Percentiles rank a stretch among this genome's conserved stretches.
phyloP scores from a whole-genome alignment of 2,113 vertebrate genomes.

The Canis aureus region DNA sequence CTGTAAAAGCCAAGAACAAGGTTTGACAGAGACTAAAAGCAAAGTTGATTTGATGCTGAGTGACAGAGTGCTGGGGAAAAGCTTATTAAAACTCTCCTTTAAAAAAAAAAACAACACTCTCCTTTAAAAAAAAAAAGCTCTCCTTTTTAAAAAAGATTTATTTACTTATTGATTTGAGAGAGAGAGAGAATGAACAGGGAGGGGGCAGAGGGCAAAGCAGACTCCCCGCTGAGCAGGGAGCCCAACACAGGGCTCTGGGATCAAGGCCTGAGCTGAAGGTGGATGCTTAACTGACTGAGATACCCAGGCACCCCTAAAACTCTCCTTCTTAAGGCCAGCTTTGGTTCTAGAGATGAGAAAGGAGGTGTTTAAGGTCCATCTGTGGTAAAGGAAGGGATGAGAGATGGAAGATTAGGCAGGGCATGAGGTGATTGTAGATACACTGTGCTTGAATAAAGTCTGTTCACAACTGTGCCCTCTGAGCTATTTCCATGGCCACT shows the following conservation, averaged over 20 bases:
- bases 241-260: no score
- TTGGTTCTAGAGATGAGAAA: not conserved
- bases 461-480: not conserved
- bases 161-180: no score
- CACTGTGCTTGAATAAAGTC: not conserved
- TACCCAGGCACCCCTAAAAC: no score
- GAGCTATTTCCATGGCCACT: fast-evolving
- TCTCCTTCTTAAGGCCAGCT: not conserved
- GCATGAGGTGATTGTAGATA: fast-evolving
- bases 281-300: no score
- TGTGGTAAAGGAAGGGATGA: not conserved
- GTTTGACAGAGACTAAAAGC: not conserved
- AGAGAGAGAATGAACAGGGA: no score
- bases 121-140: no score
- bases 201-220: no score
- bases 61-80: not conserved
- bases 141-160: no score
- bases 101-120: no score
- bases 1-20: not conserved
- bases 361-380: not conserved
- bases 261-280: no score
- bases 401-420: not conserved
- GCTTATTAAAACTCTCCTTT: no score
- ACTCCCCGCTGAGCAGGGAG: no score
- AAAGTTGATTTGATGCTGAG: not conserved